Percentiles rank a stretch among this genome's conserved stretches.
These are phyloP conservation scores for Rhynchonycteris naso DNA, from an alignment of 2,797 vertebrate genomes.

Conservation along the genomic window DNA sequence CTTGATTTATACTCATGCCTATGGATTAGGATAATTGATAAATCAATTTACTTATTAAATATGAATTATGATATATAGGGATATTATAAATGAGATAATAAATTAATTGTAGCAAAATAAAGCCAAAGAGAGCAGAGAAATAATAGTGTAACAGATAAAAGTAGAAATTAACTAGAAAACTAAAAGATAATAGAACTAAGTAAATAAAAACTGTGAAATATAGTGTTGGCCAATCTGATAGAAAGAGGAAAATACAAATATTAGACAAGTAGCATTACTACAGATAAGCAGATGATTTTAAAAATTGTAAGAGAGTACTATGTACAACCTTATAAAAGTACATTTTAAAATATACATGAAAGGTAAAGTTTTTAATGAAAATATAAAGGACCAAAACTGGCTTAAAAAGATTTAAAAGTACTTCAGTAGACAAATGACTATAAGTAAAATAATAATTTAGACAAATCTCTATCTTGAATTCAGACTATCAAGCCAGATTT, in stretches of 20 bases:
- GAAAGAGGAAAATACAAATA: not conserved
- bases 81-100: conserved; percentile 44
- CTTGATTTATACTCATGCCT: not conserved
- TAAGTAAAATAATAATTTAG: not conserved
- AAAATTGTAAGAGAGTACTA: not conserved
- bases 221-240: not conserved
- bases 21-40: not conserved
- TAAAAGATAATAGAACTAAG: not conserved
- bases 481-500: not conserved
- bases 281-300: not conserved
- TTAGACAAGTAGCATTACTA: not conserved
- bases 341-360: not conserved
- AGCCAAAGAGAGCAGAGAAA: not conserved
- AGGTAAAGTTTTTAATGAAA: conserved; percentile 14
- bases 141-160: not conserved
- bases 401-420: not conserved
- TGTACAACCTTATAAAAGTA: not conserved
- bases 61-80: not conserved
- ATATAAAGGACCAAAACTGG: not conserved
- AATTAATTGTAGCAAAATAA: not conserved
- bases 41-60: conserved; percentile 29
- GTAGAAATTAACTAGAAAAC: conserved; percentile 1
- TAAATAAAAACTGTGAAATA: not conserved
- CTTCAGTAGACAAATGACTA: not conserved
- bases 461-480: not conserved